A percentile compares a stretch with the other conserved stretches of the same genome.
These are phyloP conservation scores for Sinocyclocheilus grahami DNA, from an alignment of 2,113 vertebrate species.

Conservation along the genomic window DNA sequence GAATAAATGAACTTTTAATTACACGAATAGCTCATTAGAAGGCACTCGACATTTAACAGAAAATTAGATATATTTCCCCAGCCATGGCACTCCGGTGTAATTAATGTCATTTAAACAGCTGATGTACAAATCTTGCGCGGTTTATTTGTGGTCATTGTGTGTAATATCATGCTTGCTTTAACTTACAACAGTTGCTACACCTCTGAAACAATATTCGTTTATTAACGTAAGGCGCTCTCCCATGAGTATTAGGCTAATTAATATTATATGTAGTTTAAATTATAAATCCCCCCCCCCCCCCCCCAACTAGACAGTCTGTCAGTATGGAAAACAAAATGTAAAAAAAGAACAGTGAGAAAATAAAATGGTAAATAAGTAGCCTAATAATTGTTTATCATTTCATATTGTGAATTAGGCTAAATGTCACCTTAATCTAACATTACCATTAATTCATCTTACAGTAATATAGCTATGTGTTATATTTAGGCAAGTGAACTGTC, in stretches of 20 bases:
- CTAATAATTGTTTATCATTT: neutral
- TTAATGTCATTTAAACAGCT: constrained; percentile 59
- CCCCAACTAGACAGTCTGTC: neutral
- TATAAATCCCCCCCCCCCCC: too few relatives aligned
- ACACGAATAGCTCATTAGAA: constrained; percentile 61
- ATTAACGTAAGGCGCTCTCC: neutral
- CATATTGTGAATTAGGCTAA: neutral
- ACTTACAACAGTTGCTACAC: constrained; percentile 6
- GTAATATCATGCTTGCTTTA: neutral
- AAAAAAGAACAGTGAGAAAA: neutral
- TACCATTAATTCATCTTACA: neutral
- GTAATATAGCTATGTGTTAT: neutral
- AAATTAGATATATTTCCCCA: constrained; percentile 53
- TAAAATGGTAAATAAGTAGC: neutral
- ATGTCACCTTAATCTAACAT: neutral
- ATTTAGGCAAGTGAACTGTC: constrained; percentile 63
- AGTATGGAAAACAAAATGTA: neutral
- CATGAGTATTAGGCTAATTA: neutral
- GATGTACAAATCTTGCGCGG: constrained; percentile 4
- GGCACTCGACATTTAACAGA: constrained; percentile 56
- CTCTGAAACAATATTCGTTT: neutral
- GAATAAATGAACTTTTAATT: constrained; percentile 66
- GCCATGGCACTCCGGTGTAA: constrained; percentile 61
- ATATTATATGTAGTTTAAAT: neutral
- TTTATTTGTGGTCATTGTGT: constrained; percentile 21